Evolutionary conservation across 1,140 invertebrate genomes (phyloP).

Genomic region (Neodiprion fabricii): DNA sequence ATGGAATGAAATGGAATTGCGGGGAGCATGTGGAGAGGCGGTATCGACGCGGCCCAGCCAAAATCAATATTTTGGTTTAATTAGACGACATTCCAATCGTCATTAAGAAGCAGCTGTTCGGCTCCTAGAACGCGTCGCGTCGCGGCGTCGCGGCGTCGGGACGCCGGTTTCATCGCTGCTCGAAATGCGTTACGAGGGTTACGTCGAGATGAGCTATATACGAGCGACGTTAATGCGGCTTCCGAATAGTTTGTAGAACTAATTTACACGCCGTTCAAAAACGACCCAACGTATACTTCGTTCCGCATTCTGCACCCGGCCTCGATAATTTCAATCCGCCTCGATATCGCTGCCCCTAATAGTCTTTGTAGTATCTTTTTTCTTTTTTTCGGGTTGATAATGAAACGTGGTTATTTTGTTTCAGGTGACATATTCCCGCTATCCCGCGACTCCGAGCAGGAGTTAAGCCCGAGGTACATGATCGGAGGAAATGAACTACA

Average conservation of each 20-base stretch:
- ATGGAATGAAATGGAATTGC: not conserved
- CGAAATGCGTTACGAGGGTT: not conserved
- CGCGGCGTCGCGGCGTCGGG: not conserved
- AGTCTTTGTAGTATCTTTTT: not conserved
- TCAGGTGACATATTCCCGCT: slow-evolving; percentile 39
- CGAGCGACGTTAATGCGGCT: not conserved
- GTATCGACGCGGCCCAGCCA: not conserved
- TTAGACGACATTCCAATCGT: slow-evolving; percentile 5
- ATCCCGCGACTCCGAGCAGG: slow-evolving; percentile 50
- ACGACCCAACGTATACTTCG: too few species aligned
- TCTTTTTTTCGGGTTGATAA: not conserved
- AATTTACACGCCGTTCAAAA: not conserved
- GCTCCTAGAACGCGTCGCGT: not conserved
- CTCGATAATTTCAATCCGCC: not conserved
- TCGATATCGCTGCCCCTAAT: not conserved
- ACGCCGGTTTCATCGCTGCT: not conserved
- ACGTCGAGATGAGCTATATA: not conserved
- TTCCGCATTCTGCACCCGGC: not conserved
- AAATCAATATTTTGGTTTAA: slow-evolving; percentile 6
- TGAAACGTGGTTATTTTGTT: slow-evolving; percentile 32
- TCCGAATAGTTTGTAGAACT: not conserved
- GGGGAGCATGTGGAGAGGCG: not conserved
- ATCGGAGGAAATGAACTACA: slow-evolving; percentile 61
- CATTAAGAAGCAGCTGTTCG: not conserved
- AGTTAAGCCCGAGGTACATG: slow-evolving; percentile 57